Evolutionary conservation across 2,113 vertebrate genomes (phyloP).

Genomic region (Syrrhaptes paradoxus): DNA sequence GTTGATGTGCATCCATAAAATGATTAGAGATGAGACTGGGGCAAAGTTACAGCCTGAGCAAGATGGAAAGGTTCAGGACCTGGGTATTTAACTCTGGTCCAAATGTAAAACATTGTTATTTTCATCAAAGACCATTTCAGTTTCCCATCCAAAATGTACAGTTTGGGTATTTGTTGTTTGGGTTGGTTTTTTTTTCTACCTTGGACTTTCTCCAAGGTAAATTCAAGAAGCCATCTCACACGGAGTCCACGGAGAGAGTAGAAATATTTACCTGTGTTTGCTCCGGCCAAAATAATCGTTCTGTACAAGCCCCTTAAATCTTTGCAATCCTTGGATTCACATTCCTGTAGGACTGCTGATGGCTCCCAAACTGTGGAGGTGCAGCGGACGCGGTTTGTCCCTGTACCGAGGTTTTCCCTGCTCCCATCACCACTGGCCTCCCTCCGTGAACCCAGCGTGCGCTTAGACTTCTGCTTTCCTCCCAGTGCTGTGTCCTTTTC

Average conservation of each 20-base stretch:
- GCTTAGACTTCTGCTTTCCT: background rate
- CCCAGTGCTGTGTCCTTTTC: background rate
- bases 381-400: rapidly evolving
- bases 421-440: background rate
- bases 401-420: background rate
- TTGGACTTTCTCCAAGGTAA: background rate
- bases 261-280: background rate
- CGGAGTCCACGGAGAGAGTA: background rate
- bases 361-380: background rate
- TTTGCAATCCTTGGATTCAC: background rate
- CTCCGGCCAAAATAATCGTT: background rate
- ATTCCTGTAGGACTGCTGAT: background rate
- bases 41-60: background rate
- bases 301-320: background rate
- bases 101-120: constrained; percentile 6
- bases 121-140: background rate
- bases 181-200: background rate
- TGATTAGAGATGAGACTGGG: background rate
- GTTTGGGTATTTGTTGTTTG: background rate
- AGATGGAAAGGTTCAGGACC: background rate
- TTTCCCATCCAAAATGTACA: background rate
- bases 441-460: background rate
- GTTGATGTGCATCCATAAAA: background rate
- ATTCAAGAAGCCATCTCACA: background rate
- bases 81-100: background rate